phyloP scores from a whole-genome alignment of 2,888 invertebrate species.

The Yponomeuta malinellus region DNA sequence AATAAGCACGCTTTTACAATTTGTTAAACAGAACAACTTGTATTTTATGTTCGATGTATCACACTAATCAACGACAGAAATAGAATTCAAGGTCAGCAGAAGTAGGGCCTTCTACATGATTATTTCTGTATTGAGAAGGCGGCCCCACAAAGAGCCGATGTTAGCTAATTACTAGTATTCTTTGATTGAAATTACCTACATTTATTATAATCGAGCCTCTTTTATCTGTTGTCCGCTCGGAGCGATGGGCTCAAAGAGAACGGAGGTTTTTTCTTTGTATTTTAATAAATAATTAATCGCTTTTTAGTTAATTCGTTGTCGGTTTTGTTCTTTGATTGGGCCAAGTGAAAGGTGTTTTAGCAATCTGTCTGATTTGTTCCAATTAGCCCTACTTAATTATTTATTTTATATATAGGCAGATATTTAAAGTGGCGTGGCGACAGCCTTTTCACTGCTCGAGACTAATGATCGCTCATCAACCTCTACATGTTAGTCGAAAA shows the following conservation, averaged over 20 bases:
- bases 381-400: not conserved
- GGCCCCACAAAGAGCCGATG: conserved; percentile 64
- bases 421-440: no score
- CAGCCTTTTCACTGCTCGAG: no score
- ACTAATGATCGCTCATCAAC: no score
- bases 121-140: conserved; percentile 21
- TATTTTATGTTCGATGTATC: no score
- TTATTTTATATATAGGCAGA: not conserved
- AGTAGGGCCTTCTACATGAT: not conserved
- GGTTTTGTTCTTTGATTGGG: not conserved
- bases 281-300: conserved; percentile 12
- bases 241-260: conserved; percentile 36
- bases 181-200: conserved; percentile 72
- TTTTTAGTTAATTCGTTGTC: not conserved
- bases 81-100: not conserved
- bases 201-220: conserved; percentile 63
- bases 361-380: not conserved
- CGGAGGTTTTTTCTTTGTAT: conserved; percentile 1
- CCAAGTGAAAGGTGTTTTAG: not conserved
- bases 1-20: no score
- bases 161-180: conserved; percentile 70
- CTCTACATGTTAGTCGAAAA: no score
- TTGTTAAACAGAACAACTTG: no score
- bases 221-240: conserved; percentile 47
- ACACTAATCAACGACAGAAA: no score